Evolutionary conservation across 1,140 invertebrate genomes (phyloP).

Genomic region (Asobara japonica): DNA sequence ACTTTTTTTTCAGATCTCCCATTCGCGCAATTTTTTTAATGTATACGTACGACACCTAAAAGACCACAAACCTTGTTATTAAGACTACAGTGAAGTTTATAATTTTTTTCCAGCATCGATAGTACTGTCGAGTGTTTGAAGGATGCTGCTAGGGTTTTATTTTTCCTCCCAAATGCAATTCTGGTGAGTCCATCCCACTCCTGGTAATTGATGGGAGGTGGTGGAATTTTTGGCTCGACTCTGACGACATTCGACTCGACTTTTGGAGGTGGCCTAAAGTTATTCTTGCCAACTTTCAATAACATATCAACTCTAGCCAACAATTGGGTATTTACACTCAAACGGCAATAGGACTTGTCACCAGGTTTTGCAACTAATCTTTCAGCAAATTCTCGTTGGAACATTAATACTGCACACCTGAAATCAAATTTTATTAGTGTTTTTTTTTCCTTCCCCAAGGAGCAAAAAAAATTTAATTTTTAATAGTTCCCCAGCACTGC

Average conservation of each 20-base stretch:
- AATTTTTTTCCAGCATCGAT: conserved; percentile 91
- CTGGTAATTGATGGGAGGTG: conserved; percentile 94
- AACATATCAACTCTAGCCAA: conserved; percentile 94
- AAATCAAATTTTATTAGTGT: too few species aligned
- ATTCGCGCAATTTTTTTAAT: neutral
- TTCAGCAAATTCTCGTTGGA: conserved; percentile 98
- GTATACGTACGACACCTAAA: neutral
- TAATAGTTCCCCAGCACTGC: too few species aligned
- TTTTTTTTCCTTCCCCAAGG: too few species aligned
- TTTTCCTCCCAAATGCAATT: conserved; percentile 95
- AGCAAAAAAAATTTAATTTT: too few species aligned
- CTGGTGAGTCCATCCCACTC: conserved; percentile 98
- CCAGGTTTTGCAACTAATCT: conserved; percentile 96
- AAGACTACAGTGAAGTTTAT: conserved; percentile 85
- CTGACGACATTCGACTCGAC: conserved; percentile 99
- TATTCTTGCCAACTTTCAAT: conserved; percentile 99
- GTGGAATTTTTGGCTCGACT: conserved; percentile 96
- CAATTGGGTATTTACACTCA: conserved; percentile 97
- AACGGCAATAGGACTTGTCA: conserved; percentile 95
- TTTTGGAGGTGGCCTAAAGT: conserved; percentile 98
- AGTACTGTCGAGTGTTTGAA: conserved; percentile 88
- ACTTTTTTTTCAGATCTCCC: too few species aligned
- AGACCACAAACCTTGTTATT: conserved; percentile 78
- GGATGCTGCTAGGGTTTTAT: conserved; percentile 87
- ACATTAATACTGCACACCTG: conserved; percentile 98